These are phyloP conservation scores for Cheumatopsyche charites DNA, from an alignment of 1,140 invertebrate species.

Conservation along the genomic window DNA sequence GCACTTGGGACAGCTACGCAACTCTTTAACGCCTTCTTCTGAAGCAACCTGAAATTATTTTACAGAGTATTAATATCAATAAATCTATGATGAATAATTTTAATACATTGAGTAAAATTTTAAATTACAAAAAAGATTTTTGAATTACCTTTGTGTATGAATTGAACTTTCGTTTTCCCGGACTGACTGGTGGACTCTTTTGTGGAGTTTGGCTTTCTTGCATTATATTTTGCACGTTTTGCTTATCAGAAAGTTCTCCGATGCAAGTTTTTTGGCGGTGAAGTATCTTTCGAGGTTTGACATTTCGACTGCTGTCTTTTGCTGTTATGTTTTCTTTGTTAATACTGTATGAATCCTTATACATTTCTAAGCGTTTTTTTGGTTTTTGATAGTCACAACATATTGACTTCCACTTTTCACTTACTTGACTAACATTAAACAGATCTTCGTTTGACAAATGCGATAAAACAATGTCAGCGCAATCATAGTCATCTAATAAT, in stretches of 20 bases:
- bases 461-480: conserved; percentile 43
- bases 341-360: conserved; percentile 50
- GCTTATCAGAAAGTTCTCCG: conserved; percentile 55
- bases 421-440: conserved; percentile 55
- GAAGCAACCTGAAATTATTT: conserved; percentile 54
- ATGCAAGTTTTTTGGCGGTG: conserved; percentile 1
- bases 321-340: conserved; percentile 54
- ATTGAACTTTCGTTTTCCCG: conserved; percentile 57
- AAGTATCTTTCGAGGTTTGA: not conserved
- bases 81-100: not conserved
- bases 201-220: conserved; percentile 36
- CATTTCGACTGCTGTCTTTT: conserved; percentile 20
- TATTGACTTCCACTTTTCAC: conserved; percentile 52
- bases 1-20: conserved; percentile 56
- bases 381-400: conserved; percentile 51
- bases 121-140: conserved; percentile 26
- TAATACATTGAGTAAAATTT: not conserved
- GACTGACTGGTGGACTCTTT: conserved; percentile 58
- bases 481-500: conserved; percentile 52
- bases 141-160: conserved; percentile 61
- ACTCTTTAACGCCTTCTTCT: conserved; percentile 51
- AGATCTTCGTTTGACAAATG: conserved; percentile 56
- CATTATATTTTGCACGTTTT: conserved; percentile 51
- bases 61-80: conserved; percentile 3
- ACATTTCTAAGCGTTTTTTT: conserved; percentile 50